Conservation (phyloP, 1,140 invertebrate genomes). For the Leptonema lineaticorne region DNA sequence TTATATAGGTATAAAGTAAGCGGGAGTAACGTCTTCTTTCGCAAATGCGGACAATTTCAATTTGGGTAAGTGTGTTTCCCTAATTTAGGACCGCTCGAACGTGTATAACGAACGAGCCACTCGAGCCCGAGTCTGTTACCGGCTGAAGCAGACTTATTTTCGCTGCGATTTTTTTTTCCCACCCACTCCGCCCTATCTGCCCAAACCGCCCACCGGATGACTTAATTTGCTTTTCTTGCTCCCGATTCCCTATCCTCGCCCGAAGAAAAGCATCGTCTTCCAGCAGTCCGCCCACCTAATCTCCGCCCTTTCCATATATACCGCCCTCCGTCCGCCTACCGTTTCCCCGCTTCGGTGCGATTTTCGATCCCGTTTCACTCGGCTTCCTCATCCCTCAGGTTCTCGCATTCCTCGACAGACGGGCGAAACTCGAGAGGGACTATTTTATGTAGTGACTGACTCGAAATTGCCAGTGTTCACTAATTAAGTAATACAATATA, state of each 20-base stretch:
- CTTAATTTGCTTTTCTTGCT: conserved; percentile 22
- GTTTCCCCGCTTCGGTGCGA: too few relatives aligned
- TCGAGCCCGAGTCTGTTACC: not conserved
- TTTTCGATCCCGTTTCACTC: not conserved
- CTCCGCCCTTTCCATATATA: not conserved
- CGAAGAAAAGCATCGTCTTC: conserved; percentile 3
- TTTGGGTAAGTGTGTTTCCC: conserved; percentile 18
- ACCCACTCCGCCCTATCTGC: too few relatives aligned
- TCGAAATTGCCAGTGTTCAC: conserved; percentile 10
- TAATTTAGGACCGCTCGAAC: conserved; percentile 14
- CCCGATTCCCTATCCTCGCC: conserved; percentile 4
- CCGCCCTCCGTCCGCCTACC: not conserved
- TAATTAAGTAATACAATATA: not conserved
- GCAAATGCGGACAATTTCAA: conserved; percentile 16
- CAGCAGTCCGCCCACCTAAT: not conserved
- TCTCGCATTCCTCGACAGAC: not conserved
- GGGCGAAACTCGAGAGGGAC: not conserved
- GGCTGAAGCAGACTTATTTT: conserved; percentile 13
- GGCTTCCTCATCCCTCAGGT: too few relatives aligned
- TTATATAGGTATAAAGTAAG: too few relatives aligned
- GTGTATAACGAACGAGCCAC: conserved; percentile 12
- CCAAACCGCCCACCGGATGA: conserved; percentile 12
- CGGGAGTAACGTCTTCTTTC: too few relatives aligned
- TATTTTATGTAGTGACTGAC: conserved; percentile 14
- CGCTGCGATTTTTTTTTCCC: conserved; percentile 7